A percentile compares a stretch with the other conserved stretches of the same genome.
Conservation (phyloP, 2,113 vertebrate genomes). For the Nettapus auritus region DNA sequence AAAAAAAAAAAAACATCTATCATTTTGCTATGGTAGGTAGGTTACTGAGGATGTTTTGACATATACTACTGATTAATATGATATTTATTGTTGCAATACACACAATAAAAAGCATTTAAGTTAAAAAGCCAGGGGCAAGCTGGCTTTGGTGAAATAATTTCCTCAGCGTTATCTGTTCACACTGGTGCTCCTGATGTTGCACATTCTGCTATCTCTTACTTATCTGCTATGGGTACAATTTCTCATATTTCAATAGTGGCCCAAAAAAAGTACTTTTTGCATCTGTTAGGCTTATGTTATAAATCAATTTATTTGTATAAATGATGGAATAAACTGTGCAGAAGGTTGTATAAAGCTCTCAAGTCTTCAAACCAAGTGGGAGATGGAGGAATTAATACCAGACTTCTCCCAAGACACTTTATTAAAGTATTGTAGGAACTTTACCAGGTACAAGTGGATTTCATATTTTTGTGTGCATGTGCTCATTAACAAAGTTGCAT, state of each 20-base stretch:
- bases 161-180: neutral
- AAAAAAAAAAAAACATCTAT: neutral
- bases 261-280: neutral
- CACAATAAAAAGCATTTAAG: neutral
- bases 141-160: neutral
- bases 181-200: neutral
- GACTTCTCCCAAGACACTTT: neutral
- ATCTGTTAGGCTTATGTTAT: neutral
- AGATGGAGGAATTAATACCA: neutral
- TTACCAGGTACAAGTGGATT: neutral
- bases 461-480: neutral
- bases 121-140: neutral
- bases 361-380: neutral
- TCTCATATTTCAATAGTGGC: neutral
- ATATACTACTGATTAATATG: neutral
- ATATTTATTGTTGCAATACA: neutral
- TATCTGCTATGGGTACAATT: neutral
- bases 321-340: neutral
- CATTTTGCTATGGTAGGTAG: neutral
- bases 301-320: neutral
- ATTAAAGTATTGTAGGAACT: neutral
- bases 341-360: neutral
- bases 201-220: neutral
- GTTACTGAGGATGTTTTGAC: neutral
- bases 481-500: neutral